Base-by-base conservation (phyloP, 2,113 vertebrate genomes). In the Alexandromys fortis region DNA sequence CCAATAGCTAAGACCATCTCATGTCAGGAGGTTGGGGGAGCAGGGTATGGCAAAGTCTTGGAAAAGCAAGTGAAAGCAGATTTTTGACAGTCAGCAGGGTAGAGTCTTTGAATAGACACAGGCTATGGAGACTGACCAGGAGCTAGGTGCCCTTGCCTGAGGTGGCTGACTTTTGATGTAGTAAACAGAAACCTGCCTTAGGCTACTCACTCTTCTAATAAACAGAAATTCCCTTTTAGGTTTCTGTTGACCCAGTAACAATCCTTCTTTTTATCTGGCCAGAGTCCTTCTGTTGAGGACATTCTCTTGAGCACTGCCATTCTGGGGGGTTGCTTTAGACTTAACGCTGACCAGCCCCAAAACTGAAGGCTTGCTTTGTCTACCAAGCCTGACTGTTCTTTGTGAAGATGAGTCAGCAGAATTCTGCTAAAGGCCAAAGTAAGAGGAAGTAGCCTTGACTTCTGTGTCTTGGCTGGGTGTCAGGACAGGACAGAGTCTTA, bases 391-490 rank as follows among this genome's bases (percentile, higher is more conserved):
- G 83, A 16, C 45, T 93, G 47, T 42, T 94, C 70, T 58, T 33
- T 47, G 86, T 93, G 33, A 90, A 83, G 92, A 90, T 97, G 94
- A 97, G 61, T 92, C 14, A 8, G 67, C 89, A 96, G 72, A 94
- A 91, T 89, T 96, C 19, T 92, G 58, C 68, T 67, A 14, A 63
- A 35, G 63, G 78, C n/a, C 38, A 45, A 73, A 30, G 33, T 78
- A 26, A 82, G 35, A 94, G 67, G 49, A 28, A 70, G 47, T 0
- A 0, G 58, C 9, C 14, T n/a, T 42, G 9, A 28, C 70, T 35
- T 78, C 11, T 73, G n/a, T 58, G 72, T 47, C 72, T 49, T 49
- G 73, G 9, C 58, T 92, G 38, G 38, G 55, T 14, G 49, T 11
- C 16, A 26, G 38, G 61, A 38, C 30, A 75, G 75, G 92, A 49